Conservation (phyloP, 2,888 invertebrate genomes). For the Nezara viridula region DNA sequence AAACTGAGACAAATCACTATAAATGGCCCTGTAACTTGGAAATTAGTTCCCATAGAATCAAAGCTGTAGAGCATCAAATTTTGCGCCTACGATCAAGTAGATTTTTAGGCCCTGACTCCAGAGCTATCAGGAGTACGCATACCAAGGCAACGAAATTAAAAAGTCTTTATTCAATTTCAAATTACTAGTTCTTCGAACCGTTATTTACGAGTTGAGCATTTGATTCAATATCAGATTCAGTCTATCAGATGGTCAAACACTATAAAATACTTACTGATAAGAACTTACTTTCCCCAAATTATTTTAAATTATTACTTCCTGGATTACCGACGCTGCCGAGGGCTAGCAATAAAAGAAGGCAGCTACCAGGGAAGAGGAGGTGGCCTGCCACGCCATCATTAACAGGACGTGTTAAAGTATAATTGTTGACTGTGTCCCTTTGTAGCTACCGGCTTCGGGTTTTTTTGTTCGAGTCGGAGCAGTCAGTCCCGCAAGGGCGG, state of each 20-base stretch:
- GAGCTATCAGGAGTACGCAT: too few relatives aligned
- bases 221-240: neutral
- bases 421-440: conserved; percentile 50
- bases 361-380: neutral
- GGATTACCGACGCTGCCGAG: neutral
- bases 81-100: too few relatives aligned
- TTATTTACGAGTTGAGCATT: neutral
- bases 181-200: neutral
- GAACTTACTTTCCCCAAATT: neutral
- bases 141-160: too few relatives aligned
- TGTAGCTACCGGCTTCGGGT: conserved; percentile 34
- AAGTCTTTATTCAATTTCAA: too few relatives aligned
- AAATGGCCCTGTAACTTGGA: too few relatives aligned
- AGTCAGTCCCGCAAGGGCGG: neutral
- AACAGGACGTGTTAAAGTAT: conserved; percentile 29
- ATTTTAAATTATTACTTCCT: conserved; percentile 8
- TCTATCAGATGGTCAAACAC: neutral
- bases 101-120: too few relatives aligned
- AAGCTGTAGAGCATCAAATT: too few relatives aligned
- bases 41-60: too few relatives aligned
- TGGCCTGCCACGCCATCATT: neutral
- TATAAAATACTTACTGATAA: neutral
- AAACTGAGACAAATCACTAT: too few relatives aligned
- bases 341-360: neutral
- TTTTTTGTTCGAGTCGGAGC: neutral